phyloP scores from a whole-genome alignment of 2,888 invertebrate species.

The Spilosoma lubricipeda region DNA sequence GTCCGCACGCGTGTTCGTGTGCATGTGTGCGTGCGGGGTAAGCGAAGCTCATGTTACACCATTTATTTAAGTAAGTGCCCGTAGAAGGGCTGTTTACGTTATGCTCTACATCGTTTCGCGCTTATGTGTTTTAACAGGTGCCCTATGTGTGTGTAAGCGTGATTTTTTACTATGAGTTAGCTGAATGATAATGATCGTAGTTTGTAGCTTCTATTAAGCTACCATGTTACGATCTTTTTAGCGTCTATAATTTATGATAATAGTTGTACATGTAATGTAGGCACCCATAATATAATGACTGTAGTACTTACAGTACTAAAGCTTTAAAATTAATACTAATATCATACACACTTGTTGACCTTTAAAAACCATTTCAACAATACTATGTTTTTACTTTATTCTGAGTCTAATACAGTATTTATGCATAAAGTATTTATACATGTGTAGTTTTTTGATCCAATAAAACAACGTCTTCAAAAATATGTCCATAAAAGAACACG shows the following conservation, averaged over 20 bases:
- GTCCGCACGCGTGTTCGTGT: constrained; percentile 44
- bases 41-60: constrained; percentile 63
- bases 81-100: constrained; percentile 68
- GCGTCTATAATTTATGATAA: constrained; percentile 49
- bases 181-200: constrained; percentile 59
- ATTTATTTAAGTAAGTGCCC: constrained; percentile 68
- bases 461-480: neutral
- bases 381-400: too few species aligned
- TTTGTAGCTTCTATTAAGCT: neutral
- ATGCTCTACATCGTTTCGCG: constrained; percentile 46
- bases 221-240: constrained; percentile 59
- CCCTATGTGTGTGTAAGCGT: constrained; percentile 50
- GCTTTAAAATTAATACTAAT: neutral
- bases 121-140: constrained; percentile 53
- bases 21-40: constrained; percentile 47
- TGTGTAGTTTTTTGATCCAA: neutral
- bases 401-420: neutral
- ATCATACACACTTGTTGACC: neutral
- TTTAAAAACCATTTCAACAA: neutral
- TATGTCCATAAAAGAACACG: neutral
- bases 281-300: constrained; percentile 32
- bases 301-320: neutral
- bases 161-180: constrained; percentile 67
- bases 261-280: neutral
- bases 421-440: neutral